Percentiles rank a stretch among this genome's conserved stretches.
phyloP scores from a whole-genome alignment of 2,888 invertebrate genomes.

The Leptopilina syphax region DNA sequence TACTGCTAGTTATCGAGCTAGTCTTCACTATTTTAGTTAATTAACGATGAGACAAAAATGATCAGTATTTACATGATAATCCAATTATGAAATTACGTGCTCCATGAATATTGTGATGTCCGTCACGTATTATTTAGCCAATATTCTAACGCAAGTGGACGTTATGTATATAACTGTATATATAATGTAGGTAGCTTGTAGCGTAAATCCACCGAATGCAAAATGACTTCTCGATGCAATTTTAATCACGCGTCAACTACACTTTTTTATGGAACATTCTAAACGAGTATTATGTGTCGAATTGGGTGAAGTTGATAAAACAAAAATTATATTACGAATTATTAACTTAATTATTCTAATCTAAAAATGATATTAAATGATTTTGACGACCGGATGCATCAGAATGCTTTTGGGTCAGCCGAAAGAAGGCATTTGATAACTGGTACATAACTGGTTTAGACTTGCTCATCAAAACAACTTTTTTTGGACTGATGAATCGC shows the following conservation, averaged over 20 bases:
- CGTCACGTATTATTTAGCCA: constrained; percentile 36
- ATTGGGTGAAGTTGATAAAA: background rate
- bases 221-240: constrained; percentile 40
- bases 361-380: background rate
- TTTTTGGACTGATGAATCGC: no score
- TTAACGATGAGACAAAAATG: constrained; percentile 4
- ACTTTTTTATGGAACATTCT: constrained; percentile 1
- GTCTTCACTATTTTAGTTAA: constrained; percentile 1
- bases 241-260: constrained; percentile 29
- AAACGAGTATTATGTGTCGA: background rate
- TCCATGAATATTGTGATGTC: background rate
- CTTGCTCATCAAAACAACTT: no score
- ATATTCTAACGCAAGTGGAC: background rate
- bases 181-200: constrained; percentile 21
- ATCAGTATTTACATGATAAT: constrained; percentile 7
- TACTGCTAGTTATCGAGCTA: background rate
- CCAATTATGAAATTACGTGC: constrained; percentile 13
- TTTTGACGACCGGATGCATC: no score
- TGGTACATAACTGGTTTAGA: no score
- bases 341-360: constrained; percentile 1
- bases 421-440: no score
- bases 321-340: background rate
- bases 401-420: no score
- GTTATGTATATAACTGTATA: background rate
- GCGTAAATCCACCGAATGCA: constrained; percentile 38